Base-by-base conservation (phyloP, 1,140 invertebrate genomes). In the Dreissena rostriformis region DNA sequence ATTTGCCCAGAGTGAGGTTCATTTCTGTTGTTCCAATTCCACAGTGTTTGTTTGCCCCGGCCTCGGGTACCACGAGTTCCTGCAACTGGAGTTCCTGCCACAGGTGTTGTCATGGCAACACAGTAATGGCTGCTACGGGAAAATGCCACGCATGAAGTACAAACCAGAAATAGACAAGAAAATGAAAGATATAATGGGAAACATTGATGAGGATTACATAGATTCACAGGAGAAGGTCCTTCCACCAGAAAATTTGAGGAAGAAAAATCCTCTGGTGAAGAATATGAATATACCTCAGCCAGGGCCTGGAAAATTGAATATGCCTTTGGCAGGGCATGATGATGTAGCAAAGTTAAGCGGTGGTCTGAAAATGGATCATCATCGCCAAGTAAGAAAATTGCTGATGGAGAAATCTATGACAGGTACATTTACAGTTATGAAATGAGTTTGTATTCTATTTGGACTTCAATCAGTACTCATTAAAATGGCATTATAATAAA, bases 361-460 rank as follows among this genome's bases (percentile, higher is more conserved):
- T 22, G 11, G 24, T 39, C 39, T 39, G 39, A 39, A 39, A 39
- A 39, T 39, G 39, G 39, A 39, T 39, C 39, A 39, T 39, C 39
- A 39, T 39, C 39, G 39, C 49, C 67, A 53, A 29, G 74, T 77
- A 75, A 85, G 86, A 78, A 86, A 75, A 82, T 81, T 92, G 0
- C 78, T 92, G 49, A 86, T 87, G 7, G 91, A 92, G 74, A 91
- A 90, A 82, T 73, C 74, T 14, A 88, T 92, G 86, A 76, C 81
- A 83, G 89, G 91, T 61, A 61, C 22, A 61, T 61, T 5, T 6
- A 61, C 57, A 70, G 67, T 17, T 70, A 39, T 70, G 1, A 7
- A 17, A 70, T 70, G 19, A 28, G 29, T 19, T 39, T 39, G 2
- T 39, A 39, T 39, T 39, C 2, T 39, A 39, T 39, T 39, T 39